phyloP scores from a whole-genome alignment of 2,113 vertebrate species.

The Hydrolagus affinis region DNA sequence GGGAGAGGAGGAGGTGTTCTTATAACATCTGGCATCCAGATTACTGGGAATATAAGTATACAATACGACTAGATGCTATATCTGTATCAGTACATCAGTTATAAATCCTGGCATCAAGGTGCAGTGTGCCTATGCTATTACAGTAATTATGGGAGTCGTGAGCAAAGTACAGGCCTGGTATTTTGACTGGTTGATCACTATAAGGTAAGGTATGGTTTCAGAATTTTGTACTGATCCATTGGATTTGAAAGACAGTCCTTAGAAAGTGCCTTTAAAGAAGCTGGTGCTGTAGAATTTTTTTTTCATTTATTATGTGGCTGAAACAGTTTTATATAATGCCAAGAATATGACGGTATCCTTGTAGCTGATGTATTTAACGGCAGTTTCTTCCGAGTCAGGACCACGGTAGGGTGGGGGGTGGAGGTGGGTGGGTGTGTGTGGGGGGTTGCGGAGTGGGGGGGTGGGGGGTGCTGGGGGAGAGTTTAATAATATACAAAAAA shows the following conservation, averaged over 20 bases:
- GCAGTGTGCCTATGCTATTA: neutral
- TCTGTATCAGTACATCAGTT: conserved; percentile 1
- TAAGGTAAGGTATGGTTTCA: conserved; percentile 20
- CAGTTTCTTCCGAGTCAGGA: conserved; percentile 62
- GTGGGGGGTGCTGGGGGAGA: no score
- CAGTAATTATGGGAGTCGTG: neutral
- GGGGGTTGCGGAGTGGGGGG: no score
- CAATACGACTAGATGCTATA: conserved; percentile 18
- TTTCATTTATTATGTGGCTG: conserved; percentile 58
- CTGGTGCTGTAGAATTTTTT: conserved; percentile 81
- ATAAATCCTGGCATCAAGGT: conserved; percentile 6
- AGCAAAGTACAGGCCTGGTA: neutral
- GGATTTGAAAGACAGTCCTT: conserved; percentile 55
- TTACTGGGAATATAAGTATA: conserved; percentile 11
- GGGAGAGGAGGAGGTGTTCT: neutral
- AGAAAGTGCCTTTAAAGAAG: conserved; percentile 97
- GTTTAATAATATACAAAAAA: neutral
- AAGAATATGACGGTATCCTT: conserved; percentile 65
- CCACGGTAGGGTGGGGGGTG: conserved; percentile 57
- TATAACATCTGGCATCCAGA: neutral
- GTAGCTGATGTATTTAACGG: conserved; percentile 52
- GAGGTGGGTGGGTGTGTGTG: no score
- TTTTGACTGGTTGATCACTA: conserved; percentile 25
- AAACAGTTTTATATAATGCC: conserved; percentile 53
- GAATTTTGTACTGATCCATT: conserved; percentile 23